Conservation (phyloP, 2,888 invertebrate species). For the Penaeus monodon region DNA sequence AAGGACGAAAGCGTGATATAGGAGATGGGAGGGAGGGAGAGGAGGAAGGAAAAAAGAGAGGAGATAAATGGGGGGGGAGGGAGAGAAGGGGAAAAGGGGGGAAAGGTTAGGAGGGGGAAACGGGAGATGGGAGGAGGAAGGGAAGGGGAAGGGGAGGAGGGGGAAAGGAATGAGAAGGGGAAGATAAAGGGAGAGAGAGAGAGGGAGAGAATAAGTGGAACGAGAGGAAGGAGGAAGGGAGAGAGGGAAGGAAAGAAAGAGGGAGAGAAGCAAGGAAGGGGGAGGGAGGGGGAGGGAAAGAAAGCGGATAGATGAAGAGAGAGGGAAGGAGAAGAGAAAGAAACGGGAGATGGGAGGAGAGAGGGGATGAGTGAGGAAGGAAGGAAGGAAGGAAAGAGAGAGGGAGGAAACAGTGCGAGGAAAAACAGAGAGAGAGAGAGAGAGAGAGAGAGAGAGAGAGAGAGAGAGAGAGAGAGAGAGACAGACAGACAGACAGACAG, state of each 20-base stretch:
- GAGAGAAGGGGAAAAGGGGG: not conserved
- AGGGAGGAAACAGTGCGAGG: not conserved
- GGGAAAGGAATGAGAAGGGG: not conserved
- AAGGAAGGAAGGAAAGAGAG: not conserved
- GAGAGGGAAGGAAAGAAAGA: not conserved
- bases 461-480: constrained; percentile 22
- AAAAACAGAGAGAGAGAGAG: not conserved
- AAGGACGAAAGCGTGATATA: too few species aligned
- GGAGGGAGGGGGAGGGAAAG: too few species aligned
- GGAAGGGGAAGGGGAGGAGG: not conserved
- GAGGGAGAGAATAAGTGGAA: too few species aligned
- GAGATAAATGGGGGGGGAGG: too few species aligned
- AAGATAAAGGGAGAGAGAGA: not conserved
- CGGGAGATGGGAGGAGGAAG: not conserved
- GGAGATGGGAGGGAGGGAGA: not conserved
- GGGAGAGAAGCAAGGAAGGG: not conserved
- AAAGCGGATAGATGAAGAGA: too few species aligned
- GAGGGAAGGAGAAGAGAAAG: too few species aligned
- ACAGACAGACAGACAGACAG: too few species aligned
- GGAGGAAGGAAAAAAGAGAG: too few species aligned
- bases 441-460: not conserved
- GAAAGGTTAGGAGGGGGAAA: not conserved
- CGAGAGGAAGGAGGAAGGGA: not conserved
- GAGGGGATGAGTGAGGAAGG: not conserved
- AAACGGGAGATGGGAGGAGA: too few species aligned